A percentile compares a stretch with the other conserved stretches of the same genome.
Evolutionary conservation across 2,888 invertebrate species (phyloP).

Genomic region (Andrena camellia): DNA sequence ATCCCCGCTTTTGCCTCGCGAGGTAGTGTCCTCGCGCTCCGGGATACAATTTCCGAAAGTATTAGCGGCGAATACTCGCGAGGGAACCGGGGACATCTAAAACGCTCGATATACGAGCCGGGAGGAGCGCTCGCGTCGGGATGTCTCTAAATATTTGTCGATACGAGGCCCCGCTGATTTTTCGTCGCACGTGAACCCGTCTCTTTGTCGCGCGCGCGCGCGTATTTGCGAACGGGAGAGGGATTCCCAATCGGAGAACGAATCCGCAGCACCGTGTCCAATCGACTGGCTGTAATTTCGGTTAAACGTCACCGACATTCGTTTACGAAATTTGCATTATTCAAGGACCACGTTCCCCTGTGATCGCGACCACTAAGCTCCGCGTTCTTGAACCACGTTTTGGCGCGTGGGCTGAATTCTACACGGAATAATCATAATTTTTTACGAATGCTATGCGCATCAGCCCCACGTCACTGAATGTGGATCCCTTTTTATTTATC

Average conservation of each 20-base stretch:
- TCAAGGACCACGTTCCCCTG: neutral
- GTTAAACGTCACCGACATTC: neutral
- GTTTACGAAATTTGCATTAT: slow-evolving; percentile 1
- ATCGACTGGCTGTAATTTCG: slow-evolving; percentile 12
- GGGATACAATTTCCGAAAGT: slow-evolving; percentile 7
- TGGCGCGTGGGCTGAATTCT: neutral
- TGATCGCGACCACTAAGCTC: neutral
- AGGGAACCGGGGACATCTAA: neutral
- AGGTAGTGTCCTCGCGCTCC: neutral
- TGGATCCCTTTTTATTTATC: no score
- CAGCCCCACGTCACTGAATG: neutral
- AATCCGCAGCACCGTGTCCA: neutral
- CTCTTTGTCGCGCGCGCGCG: neutral
- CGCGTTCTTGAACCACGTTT: neutral
- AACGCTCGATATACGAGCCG: neutral
- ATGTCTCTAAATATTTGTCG: slow-evolving; percentile 18
- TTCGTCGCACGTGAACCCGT: neutral
- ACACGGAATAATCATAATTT: neutral
- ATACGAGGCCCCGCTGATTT: neutral
- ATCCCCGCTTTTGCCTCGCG: neutral
- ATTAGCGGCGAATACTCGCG: neutral
- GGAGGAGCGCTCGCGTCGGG: neutral
- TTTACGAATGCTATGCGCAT: neutral
- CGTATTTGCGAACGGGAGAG: neutral
- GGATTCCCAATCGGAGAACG: slow-evolving; percentile 1